phyloP scores from a whole-genome alignment of 2,113 vertebrate genomes.

The Mystacornis crossleyi region DNA sequence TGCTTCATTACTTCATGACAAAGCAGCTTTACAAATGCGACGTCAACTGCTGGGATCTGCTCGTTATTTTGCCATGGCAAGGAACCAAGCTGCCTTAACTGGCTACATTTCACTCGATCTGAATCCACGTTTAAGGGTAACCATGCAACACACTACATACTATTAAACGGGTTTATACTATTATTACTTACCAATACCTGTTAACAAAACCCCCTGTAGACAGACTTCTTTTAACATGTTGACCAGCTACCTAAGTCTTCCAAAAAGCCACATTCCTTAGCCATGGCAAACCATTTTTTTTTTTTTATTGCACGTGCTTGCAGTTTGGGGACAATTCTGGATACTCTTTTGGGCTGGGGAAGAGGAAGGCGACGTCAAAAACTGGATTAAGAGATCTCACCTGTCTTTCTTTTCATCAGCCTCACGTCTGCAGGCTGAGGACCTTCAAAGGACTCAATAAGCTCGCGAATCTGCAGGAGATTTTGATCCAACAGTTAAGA shows the following conservation, averaged over 20 bases:
- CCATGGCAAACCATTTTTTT: conserved; percentile 88
- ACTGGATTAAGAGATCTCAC: conserved; percentile 84
- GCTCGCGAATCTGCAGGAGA: conserved; percentile 85
- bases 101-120: conserved; percentile 69
- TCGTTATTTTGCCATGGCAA: conserved; percentile 95
- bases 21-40: conserved; percentile 88
- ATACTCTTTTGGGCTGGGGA: conserved; percentile 80
- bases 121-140: conserved; percentile 78
- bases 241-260: conserved; percentile 78
- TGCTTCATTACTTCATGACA: conserved; percentile 95
- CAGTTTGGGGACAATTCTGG: conserved; percentile 85
- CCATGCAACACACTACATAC: conserved; percentile 80
- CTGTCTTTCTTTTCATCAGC: conserved; percentile 99
- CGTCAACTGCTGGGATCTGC: conserved; percentile 85
- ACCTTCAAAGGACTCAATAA: conserved; percentile 94
- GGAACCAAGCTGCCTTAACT: conserved; percentile 81
- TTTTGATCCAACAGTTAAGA: conserved; percentile 56
- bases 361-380: conserved; percentile 75
- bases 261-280: conserved; percentile 84
- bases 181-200: conserved; percentile 78
- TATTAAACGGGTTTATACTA: conserved; percentile 71
- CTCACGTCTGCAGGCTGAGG: conserved; percentile 96
- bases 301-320: conserved; percentile 81
- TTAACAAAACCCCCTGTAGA: conserved; percentile 70
- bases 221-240: conserved; percentile 70